Evolutionary conservation across 2,113 vertebrate species (phyloP).

Genomic region (Podarcis muralis): DNA sequence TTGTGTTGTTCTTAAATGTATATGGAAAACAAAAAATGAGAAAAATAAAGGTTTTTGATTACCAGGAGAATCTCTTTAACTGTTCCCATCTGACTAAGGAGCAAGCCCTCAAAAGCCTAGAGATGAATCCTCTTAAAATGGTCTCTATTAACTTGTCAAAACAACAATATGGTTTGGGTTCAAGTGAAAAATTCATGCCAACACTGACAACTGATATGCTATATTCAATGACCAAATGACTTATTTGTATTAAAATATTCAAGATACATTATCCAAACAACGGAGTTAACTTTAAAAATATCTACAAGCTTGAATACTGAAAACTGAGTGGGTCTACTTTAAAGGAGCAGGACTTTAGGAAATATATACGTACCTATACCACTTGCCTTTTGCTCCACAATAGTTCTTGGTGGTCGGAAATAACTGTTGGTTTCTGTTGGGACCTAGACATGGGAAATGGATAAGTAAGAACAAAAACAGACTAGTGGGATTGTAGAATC

Average conservation of each 20-base stretch:
- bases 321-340: conserved; percentile 37
- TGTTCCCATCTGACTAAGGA: not conserved
- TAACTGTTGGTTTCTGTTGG: conserved; percentile 85
- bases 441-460: conserved; percentile 77
- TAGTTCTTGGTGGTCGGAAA: conserved; percentile 79
- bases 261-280: not conserved
- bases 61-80: not conserved
- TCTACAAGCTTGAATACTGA: conserved; percentile 8
- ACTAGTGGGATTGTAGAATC: conserved; percentile 43
- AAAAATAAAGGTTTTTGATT: not conserved
- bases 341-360: conserved; percentile 39
- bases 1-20: not conserved
- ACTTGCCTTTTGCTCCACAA: conserved; percentile 85
- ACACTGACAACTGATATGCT: not conserved
- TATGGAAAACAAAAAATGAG: not conserved
- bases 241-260: not conserved
- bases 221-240: not conserved
- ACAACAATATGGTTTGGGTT: not conserved
- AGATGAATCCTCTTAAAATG: not conserved
- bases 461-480: conserved; percentile 69
- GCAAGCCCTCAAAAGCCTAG: not conserved
- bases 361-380: conserved; percentile 83
- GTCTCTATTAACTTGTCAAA: not conserved
- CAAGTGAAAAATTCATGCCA: not conserved
- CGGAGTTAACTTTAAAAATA: not conserved